Conservation (phyloP, 1,140 invertebrate species). For the Platyscapa corneri region DNA sequence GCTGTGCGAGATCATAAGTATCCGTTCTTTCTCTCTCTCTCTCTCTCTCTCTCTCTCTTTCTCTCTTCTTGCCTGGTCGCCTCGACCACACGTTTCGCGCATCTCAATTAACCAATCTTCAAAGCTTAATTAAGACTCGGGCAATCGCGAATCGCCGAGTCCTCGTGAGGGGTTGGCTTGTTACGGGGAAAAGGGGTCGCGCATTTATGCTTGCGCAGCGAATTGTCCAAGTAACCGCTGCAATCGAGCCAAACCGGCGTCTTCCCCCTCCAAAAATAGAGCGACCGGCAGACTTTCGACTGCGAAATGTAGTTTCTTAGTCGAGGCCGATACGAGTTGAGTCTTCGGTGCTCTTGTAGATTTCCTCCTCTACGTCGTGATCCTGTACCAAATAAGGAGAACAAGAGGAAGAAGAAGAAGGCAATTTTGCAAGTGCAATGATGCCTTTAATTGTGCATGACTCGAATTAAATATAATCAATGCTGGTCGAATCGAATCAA, state of each 20-base stretch:
- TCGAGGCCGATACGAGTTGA: neutral
- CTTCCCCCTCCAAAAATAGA: neutral
- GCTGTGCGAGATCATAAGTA: constrained; percentile 16
- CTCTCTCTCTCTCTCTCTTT: neutral
- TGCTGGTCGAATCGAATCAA: too few relatives aligned
- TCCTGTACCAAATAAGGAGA: too few relatives aligned
- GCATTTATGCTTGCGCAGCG: neutral
- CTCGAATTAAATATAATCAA: neutral
- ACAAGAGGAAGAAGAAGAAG: neutral
- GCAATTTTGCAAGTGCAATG: neutral
- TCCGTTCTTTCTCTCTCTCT: constrained; percentile 2
- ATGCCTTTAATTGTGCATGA: neutral
- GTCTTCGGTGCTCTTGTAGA: neutral
- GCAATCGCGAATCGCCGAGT: neutral
- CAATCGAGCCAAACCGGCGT: neutral
- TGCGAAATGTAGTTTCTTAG: neutral
- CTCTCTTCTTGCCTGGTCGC: neutral
- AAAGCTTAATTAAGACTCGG: constrained; percentile 39
- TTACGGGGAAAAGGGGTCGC: neutral
- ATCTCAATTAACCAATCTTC: constrained; percentile 46
- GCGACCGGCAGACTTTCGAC: neutral
- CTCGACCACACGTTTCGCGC: neutral
- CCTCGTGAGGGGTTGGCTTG: neutral
- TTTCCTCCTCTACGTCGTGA: neutral
- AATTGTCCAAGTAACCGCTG: neutral